Evolutionary conservation across 1,140 invertebrate genomes (phyloP).

Genomic region (Solenopsis fugax): DNA sequence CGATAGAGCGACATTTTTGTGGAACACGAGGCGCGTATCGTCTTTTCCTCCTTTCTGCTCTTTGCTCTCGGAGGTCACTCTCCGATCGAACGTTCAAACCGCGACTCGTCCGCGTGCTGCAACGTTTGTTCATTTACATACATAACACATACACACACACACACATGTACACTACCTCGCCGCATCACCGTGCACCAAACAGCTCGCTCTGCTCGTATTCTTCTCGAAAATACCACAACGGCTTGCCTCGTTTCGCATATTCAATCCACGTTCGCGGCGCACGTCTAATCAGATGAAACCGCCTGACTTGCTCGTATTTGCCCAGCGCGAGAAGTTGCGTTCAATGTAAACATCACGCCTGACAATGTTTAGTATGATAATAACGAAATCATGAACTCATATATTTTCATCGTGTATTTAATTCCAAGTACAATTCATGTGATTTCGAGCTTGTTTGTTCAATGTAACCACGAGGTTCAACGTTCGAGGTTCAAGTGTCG

Average conservation of each 20-base stretch:
- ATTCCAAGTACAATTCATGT: background rate
- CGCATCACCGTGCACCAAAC: background rate
- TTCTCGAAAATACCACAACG: background rate
- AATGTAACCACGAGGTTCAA: background rate
- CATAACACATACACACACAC: background rate
- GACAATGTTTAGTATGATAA: constrained; percentile 9
- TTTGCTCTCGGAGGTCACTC: background rate
- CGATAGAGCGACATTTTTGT: constrained; percentile 90
- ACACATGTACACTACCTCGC: too few species aligned
- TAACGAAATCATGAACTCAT: background rate
- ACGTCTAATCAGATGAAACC: background rate
- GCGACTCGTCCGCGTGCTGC: constrained; percentile 26
- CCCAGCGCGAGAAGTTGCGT: background rate
- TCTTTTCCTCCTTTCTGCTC: background rate
- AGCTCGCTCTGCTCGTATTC: constrained; percentile 6
- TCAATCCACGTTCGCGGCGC: background rate
- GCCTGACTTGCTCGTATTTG: background rate
- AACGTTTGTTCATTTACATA: constrained; percentile 49
- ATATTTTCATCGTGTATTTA: background rate
- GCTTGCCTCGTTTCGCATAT: background rate
- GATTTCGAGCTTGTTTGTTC: background rate
- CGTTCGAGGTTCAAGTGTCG: background rate
- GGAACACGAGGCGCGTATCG: background rate
- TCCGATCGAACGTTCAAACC: background rate
- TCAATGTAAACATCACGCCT: background rate